Evolutionary conservation across 1,140 invertebrate genomes (phyloP), one percentile per base, ranked within the genome.

Genomic region (Lepidotrigona ventralis): DNA sequence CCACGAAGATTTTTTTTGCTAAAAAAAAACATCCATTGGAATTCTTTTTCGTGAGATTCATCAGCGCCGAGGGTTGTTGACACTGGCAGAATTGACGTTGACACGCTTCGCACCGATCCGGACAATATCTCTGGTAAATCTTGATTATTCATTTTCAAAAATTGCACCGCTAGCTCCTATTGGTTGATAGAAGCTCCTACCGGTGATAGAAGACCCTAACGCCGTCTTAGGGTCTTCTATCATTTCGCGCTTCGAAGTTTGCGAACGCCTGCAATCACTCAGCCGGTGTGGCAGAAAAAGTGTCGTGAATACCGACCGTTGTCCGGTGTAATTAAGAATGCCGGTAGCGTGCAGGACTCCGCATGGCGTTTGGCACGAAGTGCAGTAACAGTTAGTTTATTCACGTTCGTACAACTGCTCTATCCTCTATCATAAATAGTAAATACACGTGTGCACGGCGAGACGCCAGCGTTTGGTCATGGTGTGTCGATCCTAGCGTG

Each of bases 371-470:
- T 80, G 39, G 84, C 86, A 69, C 83, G 74, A 66, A 73, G 53
- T 54, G 69, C 73, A 56, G 68, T 85, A 88, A 85, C 83, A 80
- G 74, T 78, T 46, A n/a, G 72, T 76, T 89, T 86, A 89, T 84
- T 86, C 81, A 84, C 81, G 80, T 78, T 69, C 60, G 69, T 78
- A 70, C 79, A 78, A 53, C 46, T 74, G 53, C 54, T 33, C 33
- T 74, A 54, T 66, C 77, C 69, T 83, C 88, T 83, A 84, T 83
- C 79, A 78, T 89, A 88, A 89, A 89, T 84, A 88, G 85, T 89
- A 84, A 85, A 84, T 85, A 88, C 83, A 85, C 77, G 84, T 72
- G 63, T 66, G 69, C 77, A 63, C 26, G 72, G 53, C 75, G 86
- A 46, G 39, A 79, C 33, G 76, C 60, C 8, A 39, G 26, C 63